Evolutionary conservation across 2,888 invertebrate species (phyloP), one percentile per base, ranked within the genome.

Genomic region (Machimus atricapillus): DNA sequence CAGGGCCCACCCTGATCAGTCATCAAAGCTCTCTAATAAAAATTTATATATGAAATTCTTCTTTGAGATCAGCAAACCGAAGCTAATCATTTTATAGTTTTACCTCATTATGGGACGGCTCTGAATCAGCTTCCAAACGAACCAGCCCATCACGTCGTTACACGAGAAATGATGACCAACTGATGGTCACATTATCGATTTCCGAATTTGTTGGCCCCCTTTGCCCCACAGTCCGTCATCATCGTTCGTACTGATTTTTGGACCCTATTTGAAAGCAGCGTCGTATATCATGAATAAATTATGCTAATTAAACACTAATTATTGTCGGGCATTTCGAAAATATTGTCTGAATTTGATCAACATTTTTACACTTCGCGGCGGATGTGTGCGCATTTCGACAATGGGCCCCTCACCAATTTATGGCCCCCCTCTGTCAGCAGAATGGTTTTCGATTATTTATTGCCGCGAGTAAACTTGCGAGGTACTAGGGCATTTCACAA

Each of bases 331-430:
- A 81, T 81, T 81, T 81, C 81, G 81, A 81, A 81, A 81, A 81
- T 81, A 81, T 81, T 81, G 56, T 81, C 46, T 81, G 81, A 52
- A 52, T 81, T 81, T 81, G 46, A 81, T 81, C 81, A 81, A 81
- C 81, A 81, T 56, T 81, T 81, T 81, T 81, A 81, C 81, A 81
- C 81, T 81, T 81, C 52, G 16, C 52, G 46, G 40, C 52, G 43
- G 31, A 56, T 56, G 37, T 31, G 23, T 79, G 81, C 34, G 56
- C 27, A 56, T 56, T 52, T 52, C n/a, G 56, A 81, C 81, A 81
- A 81, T 52, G 31, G 52, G 56, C 23, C 31, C 27, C 52, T 52
- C 81, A 81, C 81, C 27, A 81, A 23, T 81, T 81, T 56, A 81
- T 81, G 27, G 34, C 52, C 81, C 40, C 40, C 43, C 43, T 40